These are phyloP conservation scores for Brachionus sp. DNA, from an alignment of 1,140 invertebrate species.

Conservation along the genomic window DNA sequence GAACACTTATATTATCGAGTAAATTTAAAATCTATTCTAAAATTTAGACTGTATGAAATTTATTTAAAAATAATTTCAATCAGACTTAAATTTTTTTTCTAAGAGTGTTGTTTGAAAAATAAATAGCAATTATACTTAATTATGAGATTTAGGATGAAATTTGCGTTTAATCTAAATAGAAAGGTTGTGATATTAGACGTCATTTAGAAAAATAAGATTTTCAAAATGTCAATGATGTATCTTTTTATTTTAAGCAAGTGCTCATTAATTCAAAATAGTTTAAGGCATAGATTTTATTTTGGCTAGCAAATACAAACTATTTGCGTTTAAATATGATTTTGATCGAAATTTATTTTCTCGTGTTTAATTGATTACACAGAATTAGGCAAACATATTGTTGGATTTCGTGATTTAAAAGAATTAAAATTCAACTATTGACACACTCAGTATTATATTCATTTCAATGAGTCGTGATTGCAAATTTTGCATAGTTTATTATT, in stretches of 20 bases:
- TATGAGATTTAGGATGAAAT: neutral
- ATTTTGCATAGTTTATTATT: neutral
- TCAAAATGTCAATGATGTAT: neutral
- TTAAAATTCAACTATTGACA: neutral
- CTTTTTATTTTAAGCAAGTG: neutral
- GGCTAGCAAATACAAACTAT: neutral
- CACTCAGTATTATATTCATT: neutral
- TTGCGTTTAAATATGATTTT: neutral
- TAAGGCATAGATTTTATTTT: neutral
- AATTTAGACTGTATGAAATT: no score
- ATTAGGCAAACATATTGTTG: neutral
- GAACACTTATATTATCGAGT: no score
- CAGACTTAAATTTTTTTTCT: no score
- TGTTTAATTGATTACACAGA: neutral
- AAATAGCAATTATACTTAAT: neutral
- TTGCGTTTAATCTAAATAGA: neutral
- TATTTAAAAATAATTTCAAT: no score
- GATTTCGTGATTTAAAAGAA: neutral
- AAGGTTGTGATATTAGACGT: neutral
- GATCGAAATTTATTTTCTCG: neutral
- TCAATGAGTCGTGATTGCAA: neutral
- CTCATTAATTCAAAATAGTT: neutral
- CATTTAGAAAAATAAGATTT: neutral
- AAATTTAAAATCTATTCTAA: no score
- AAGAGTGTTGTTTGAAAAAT: no score